phyloP scores from a whole-genome alignment of 2,113 vertebrate genomes.

The Anhinga rufa region DNA sequence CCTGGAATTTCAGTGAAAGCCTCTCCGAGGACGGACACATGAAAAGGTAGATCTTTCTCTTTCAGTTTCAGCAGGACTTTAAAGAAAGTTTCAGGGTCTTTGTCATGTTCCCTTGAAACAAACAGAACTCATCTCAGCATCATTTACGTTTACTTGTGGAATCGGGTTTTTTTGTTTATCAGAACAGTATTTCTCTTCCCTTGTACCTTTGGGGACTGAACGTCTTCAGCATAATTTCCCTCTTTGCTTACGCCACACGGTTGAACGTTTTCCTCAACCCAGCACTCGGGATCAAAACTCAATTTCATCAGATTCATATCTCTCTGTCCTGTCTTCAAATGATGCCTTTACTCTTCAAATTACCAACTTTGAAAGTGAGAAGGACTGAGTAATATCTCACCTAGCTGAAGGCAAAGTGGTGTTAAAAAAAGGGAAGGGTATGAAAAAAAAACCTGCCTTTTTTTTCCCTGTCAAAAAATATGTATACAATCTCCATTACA shows the following conservation, averaged over 20 bases:
- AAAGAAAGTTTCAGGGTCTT: conserved; percentile 95
- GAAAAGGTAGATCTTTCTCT: conserved; percentile 78
- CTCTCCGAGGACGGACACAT: conserved; percentile 87
- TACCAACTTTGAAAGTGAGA: neutral
- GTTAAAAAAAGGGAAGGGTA: neutral
- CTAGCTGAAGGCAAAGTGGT: neutral
- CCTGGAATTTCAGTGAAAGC: conserved; percentile 90
- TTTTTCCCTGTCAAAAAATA: neutral
- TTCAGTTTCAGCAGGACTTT: conserved; percentile 86
- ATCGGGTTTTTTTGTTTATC: neutral
- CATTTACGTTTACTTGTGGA: neutral
- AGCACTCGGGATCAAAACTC: neutral
- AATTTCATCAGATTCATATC: neutral
- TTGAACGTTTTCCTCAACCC: neutral
- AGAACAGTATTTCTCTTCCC: neutral
- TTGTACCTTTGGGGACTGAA: neutral
- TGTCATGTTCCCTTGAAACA: conserved; percentile 95
- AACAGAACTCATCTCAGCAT: conserved; percentile 76
- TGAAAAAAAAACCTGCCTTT: neutral
- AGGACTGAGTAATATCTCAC: neutral
- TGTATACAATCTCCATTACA: fast-evolving
- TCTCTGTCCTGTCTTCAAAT: neutral
- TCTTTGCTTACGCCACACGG: neutral
- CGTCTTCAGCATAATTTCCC: neutral
- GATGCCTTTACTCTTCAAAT: neutral